Percentiles rank a stretch among this genome's conserved stretches.
Conservation (phyloP, 2,888 invertebrate genomes). For the Sminthurides aquaticus region DNA sequence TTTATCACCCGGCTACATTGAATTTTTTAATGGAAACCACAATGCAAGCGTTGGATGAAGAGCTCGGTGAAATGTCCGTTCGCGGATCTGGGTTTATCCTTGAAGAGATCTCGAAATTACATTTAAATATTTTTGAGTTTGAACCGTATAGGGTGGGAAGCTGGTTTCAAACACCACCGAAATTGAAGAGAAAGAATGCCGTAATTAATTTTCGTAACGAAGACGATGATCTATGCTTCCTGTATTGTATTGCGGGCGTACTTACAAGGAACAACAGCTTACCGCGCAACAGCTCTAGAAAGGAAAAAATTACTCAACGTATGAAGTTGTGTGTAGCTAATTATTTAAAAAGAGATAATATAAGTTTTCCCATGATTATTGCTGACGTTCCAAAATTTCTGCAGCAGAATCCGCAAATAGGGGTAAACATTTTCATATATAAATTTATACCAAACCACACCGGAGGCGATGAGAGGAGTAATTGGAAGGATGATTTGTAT, state of each 20-base stretch:
- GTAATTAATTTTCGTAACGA: neutral
- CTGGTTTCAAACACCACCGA: neutral
- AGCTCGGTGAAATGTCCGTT: neutral
- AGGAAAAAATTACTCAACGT: neutral
- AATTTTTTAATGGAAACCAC: neutral
- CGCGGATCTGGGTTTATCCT: neutral
- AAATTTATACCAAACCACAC: neutral
- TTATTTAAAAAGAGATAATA: neutral
- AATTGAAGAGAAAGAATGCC: neutral
- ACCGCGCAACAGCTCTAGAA: neutral
- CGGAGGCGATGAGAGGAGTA: neutral
- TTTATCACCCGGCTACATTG: neutral
- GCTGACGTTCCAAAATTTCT: neutral
- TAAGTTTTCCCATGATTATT: neutral
- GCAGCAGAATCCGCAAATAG: neutral
- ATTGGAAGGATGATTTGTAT: neutral
- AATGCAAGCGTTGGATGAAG: neutral
- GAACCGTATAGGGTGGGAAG: neutral
- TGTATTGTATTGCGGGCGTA: neutral
- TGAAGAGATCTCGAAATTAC: neutral
- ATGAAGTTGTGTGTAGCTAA: neutral
- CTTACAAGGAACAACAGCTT: neutral
- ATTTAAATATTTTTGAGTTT: neutral
- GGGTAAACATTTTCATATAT: neutral
- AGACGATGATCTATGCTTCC: neutral